Base-by-base conservation (phyloP, 2,888 invertebrate genomes). In the Hoplodrina ambigua region DNA sequence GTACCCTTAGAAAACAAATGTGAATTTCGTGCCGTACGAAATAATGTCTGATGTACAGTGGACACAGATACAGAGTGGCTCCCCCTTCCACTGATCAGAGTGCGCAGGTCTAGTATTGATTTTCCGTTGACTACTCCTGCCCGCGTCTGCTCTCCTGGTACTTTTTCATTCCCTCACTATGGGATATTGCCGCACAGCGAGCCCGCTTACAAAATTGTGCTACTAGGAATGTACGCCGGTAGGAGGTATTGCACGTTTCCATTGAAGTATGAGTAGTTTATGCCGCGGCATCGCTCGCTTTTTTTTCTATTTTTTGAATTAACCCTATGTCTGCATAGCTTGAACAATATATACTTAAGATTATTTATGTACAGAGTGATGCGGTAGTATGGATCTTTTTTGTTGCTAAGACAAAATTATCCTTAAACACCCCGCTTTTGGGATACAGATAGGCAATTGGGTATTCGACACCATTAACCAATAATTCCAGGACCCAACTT, bases 11-110 rank as follows among this genome's bases (percentile, higher is more conserved):
- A 11, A 5, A 50, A 13, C 17, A 11, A 37, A 19, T 52, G 15
- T 25, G 13, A 44, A 55, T 72, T 19, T 59, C 72, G 77, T 72
- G 10, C 30, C 70, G 77, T 73, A 52, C 25, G 37, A 46, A 37
- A 46, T 37, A 46, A 52, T 60, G 70, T 2, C n/a, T n/a, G n/a
- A 25, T 25, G 25, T 25, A 25, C 25, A 25, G 25, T 25, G 25
- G 25, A 25, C 25, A 25, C 46, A 25, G 17, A 8, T 25, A 59
- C 15, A 25, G 6, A 46, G 25, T 77, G 55, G 59, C 59, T 55
- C 52, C 77, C 59, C 70, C 70, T 69, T 72, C 69, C 59, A 59
- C 49, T 76, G n/a, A 76, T 69, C 69, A 70, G 50, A 50, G 19
- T 50, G 54, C 72, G 72, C 69, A 49, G 68, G 25, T 74, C 59